Conservation (phyloP, 2,797 vertebrate species). For the Chrysocyon brachyurus region DNA sequence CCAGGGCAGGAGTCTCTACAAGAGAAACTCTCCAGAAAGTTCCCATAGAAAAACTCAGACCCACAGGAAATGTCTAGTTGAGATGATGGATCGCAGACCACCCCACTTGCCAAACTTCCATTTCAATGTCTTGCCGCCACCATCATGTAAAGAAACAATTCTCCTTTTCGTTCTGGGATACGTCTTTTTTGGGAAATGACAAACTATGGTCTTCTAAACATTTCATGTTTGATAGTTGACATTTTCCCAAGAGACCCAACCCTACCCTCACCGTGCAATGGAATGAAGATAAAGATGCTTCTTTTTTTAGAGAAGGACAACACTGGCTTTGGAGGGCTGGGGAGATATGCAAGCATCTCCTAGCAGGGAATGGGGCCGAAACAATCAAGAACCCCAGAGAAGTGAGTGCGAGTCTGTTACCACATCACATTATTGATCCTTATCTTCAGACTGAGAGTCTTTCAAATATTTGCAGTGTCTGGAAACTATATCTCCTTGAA, state of each 20-base stretch:
- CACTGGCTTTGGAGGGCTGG: background rate
- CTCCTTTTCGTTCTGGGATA: conserved; percentile 22
- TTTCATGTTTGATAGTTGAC: conserved; percentile 67
- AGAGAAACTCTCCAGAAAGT: conserved; percentile 60
- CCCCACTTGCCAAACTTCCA: conserved; percentile 65
- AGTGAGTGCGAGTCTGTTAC: background rate
- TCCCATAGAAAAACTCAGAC: conserved; percentile 75
- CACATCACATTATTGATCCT: background rate
- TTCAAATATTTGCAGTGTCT: background rate
- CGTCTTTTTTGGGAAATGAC: conserved; percentile 68
- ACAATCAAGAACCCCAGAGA: background rate
- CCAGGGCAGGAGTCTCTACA: background rate
- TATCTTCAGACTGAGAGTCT: background rate
- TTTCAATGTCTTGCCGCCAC: conserved; percentile 21
- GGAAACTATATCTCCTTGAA: background rate
- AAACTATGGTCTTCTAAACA: conserved; percentile 63
- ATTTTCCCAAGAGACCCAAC: conserved; percentile 72
- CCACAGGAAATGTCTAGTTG: conserved; percentile 82
- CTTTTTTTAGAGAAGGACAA: background rate
- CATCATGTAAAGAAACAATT: conserved; percentile 57
- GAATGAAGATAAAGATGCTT: conserved; percentile 10
- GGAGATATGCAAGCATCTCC: background rate
- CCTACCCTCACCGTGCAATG: background rate
- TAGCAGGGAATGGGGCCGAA: background rate
- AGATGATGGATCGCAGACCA: conserved; percentile 75